Evolutionary conservation across 2,113 vertebrate genomes (phyloP).

Genomic region (Daubentonia madagascariensis): DNA sequence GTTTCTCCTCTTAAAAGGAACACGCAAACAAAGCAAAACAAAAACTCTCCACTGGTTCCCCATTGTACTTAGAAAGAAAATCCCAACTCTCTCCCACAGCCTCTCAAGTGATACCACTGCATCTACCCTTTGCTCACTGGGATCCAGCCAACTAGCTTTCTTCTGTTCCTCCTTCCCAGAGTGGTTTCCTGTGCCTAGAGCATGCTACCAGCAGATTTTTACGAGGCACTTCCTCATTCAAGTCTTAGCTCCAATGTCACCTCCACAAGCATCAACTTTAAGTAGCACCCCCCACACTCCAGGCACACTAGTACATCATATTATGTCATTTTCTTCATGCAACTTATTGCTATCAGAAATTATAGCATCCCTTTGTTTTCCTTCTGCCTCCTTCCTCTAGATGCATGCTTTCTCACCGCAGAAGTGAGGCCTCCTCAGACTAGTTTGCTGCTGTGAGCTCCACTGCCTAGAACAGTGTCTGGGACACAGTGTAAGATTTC

Average conservation of each 20-base stretch:
- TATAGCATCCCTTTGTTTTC: too few species aligned
- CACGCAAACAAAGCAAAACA: background rate
- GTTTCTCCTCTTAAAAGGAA: background rate
- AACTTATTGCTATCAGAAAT: background rate
- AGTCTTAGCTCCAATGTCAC: too few species aligned
- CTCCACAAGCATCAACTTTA: too few species aligned
- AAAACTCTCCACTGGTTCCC: background rate
- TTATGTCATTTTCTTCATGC: background rate
- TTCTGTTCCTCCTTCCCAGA: background rate
- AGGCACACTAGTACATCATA: too few species aligned
- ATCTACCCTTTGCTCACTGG: background rate
- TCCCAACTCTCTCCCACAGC: too few species aligned
- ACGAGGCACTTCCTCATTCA: too few species aligned
- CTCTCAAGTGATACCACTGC: too few species aligned
- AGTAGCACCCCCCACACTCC: too few species aligned
- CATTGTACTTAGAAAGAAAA: too few species aligned
- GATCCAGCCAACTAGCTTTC: background rate
- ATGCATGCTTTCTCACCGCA: background rate
- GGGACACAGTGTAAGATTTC: background rate
- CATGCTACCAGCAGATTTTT: background rate
- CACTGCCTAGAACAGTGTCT: too few species aligned
- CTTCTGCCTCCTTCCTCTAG: background rate
- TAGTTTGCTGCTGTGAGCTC: background rate
- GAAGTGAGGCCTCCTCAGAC: background rate
- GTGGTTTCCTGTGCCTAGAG: background rate